A percentile compares a stretch with the other conserved stretches of the same genome.
Conservation (phyloP, 2,113 vertebrate species). For the Cryptomyrus ogoouensis region DNA sequence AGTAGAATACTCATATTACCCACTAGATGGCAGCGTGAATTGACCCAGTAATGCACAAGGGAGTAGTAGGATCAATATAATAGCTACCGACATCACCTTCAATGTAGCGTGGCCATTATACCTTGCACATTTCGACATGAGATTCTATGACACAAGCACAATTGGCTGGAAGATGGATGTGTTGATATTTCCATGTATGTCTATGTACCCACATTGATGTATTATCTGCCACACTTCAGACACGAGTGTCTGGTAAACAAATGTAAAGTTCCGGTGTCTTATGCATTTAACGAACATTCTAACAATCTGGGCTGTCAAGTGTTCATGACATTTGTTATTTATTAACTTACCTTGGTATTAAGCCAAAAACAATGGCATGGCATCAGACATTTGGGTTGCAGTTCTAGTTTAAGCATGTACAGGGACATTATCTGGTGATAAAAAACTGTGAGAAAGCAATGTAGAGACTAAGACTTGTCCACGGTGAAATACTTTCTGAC, state of each 20-base stretch:
- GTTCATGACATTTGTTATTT: background rate
- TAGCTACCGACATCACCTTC: background rate
- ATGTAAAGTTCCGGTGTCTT: background rate
- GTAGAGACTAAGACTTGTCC: background rate
- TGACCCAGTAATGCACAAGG: background rate
- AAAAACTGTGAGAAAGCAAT: background rate
- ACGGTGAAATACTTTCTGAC: background rate
- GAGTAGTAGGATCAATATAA: background rate
- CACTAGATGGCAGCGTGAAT: conserved; percentile 7
- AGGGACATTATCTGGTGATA: background rate
- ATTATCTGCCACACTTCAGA: background rate
- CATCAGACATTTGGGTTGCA: background rate
- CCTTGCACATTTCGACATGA: background rate
- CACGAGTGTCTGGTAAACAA: background rate
- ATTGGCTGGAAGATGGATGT: background rate
- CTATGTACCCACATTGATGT: background rate
- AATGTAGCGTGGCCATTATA: background rate
- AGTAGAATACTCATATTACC: background rate
- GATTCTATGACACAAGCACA: background rate
- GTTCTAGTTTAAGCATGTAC: background rate
- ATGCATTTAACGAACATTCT: background rate
- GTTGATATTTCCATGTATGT: background rate
- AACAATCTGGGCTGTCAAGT: background rate
- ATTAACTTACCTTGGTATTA: background rate
- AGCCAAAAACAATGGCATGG: background rate